Conservation (phyloP, 2,113 vertebrate species). For the Arenaria interpres region DNA sequence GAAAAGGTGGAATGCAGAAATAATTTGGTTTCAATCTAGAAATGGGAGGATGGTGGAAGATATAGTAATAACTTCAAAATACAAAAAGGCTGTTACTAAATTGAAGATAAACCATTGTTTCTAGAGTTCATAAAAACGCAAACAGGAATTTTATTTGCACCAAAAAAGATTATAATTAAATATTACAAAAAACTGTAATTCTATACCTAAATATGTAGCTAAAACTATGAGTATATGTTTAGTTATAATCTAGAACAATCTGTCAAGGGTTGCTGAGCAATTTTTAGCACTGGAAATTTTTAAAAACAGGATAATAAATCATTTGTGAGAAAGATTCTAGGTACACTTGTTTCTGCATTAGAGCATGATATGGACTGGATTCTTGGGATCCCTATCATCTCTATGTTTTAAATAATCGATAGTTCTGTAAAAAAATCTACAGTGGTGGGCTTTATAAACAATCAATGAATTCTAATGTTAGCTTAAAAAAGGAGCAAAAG, state of each 20-base stretch:
- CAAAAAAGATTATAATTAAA: neutral
- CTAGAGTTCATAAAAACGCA: neutral
- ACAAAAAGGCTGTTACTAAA: neutral
- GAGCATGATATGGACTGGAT: neutral
- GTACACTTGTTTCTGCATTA: neutral
- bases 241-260: neutral
- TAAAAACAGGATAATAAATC: neutral
- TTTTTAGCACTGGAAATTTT: neutral
- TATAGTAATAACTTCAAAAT: neutral
- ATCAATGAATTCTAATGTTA: neutral
- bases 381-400: neutral
- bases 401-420: neutral
- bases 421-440: neutral
- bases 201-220: neutral
- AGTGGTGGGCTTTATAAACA: neutral
- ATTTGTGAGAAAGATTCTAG: neutral
- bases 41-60: neutral
- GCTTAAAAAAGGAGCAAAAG: neutral
- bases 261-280: neutral
- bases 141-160: neutral
- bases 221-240: neutral
- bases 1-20: neutral
- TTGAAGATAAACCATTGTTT: neutral
- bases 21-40: neutral
- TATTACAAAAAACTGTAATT: neutral